Evolutionary conservation across 1,140 invertebrate genomes (phyloP).

Genomic region (Platorchestia sp.): DNA sequence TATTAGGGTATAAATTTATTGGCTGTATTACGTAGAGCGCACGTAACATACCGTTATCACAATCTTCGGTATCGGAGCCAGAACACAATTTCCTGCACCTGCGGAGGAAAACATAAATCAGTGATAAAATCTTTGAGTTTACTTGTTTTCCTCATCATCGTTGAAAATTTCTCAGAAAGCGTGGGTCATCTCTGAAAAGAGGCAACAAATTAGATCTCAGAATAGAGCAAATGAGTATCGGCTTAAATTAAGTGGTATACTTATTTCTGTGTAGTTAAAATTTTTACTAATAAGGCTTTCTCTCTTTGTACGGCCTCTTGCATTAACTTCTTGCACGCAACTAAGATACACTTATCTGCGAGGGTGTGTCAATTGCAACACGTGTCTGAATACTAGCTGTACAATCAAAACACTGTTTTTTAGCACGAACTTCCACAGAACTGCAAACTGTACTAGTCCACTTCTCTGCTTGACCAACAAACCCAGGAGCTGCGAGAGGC

Average conservation of each 20-base stretch:
- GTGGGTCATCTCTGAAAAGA: no score
- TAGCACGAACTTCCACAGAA: background rate
- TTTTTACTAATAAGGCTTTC: no score
- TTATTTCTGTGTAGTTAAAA: no score
- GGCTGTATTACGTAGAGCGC: no score
- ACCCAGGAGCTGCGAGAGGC: background rate
- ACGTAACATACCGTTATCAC: conserved; percentile 1
- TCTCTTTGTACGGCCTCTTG: no score
- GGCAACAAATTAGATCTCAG: no score
- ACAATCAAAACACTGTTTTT: background rate
- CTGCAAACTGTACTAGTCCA: background rate
- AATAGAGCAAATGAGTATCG: no score
- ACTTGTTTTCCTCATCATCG: background rate
- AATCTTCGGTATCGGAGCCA: background rate
- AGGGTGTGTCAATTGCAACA: background rate
- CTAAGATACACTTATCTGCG: background rate
- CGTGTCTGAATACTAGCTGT: background rate
- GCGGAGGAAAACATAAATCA: background rate
- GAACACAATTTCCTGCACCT: background rate
- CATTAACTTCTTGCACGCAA: background rate
- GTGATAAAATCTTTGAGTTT: background rate
- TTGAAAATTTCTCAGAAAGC: background rate
- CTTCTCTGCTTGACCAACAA: background rate
- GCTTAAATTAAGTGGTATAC: no score
- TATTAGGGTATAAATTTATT: background rate